These are phyloP conservation scores for Macrocentrus cingulum DNA, from an alignment of 1,140 invertebrate genomes.

Conservation along the genomic window DNA sequence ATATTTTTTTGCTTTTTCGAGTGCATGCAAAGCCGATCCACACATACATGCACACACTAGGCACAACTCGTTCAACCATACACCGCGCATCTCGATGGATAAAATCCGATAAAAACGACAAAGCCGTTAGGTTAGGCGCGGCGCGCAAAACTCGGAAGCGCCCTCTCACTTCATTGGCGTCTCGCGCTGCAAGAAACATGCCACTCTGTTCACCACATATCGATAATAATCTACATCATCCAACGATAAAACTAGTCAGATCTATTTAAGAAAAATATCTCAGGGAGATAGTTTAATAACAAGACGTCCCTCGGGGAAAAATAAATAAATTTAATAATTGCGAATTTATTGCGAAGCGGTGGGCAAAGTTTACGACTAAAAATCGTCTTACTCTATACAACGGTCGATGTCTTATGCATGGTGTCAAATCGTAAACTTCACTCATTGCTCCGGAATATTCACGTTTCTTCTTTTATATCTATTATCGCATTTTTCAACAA, in stretches of 20 bases:
- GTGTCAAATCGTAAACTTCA: no score
- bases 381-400: no score
- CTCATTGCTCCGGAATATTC: no score
- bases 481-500: no score
- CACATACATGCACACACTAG: background rate
- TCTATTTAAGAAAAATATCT: no score
- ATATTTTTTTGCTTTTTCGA: background rate
- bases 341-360: no score
- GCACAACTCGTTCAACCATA: conserved; percentile 5
- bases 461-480: no score
- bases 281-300: no score
- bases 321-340: no score
- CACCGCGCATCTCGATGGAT: conserved; percentile 24
- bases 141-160: conserved; percentile 19
- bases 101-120: conserved; percentile 26
- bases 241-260: background rate
- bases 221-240: conserved; percentile 6
- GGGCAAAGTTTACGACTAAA: no score
- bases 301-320: no score
- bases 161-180: conserved; percentile 8
- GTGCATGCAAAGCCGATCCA: conserved; percentile 14
- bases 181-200: background rate
- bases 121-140: conserved; percentile 27
- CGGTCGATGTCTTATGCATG: no score
- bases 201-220: background rate